Base-by-base conservation (phyloP, 2,797 vertebrate genomes). In the Lepilemur ruficaudatus region DNA sequence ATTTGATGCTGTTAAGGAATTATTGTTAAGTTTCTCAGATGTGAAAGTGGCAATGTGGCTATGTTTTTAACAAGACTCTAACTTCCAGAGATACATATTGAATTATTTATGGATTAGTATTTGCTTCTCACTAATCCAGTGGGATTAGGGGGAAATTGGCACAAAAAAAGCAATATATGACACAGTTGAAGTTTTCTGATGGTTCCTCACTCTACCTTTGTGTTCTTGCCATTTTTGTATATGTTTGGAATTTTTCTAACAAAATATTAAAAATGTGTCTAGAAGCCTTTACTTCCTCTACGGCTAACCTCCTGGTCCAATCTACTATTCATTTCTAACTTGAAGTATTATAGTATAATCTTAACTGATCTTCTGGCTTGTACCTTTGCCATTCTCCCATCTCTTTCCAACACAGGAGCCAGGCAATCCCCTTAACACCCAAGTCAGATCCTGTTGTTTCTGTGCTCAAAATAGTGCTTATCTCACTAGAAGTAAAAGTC, bases 181-280 rank as follows among this genome's bases (percentile, higher is more conserved):
- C 28, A n/a, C 0, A 9, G 14, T 23, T 55, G 23, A 41, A 10
- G 35, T n/a, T 57, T 83, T 82, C 9, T 59, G 32, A 65, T 2
- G 32, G 8, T 4, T 8, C n/a, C 17, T 79, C 48, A 78, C 22
- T 65, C 70, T 46, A 28, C n/a, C 38, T 89, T 41, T 59, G 43
- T 46, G 32, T 55, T 89, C 10, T 55, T 67, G 30, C 25, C 25
- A 32, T 30, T 75, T 89, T 70, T 70, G 20, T 13, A 5, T 46
- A 22, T 38, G 18, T 57, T 43, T 76, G 32, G 79, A 75, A 57
- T 43, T 83, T 96, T 78, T 79, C 15, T 67, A 70, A 72, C 78
- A 38, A 92, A 91, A 72, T 63, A 41, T 17, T 89, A 50, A 84
- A 73, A 25, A 13, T 63, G 23, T 38, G n/a, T 78, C 57, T 2